A percentile compares a stretch with the other conserved stretches of the same genome.
Conservation (phyloP, 2,888 invertebrate genomes). For the Catocala sponsa region DNA sequence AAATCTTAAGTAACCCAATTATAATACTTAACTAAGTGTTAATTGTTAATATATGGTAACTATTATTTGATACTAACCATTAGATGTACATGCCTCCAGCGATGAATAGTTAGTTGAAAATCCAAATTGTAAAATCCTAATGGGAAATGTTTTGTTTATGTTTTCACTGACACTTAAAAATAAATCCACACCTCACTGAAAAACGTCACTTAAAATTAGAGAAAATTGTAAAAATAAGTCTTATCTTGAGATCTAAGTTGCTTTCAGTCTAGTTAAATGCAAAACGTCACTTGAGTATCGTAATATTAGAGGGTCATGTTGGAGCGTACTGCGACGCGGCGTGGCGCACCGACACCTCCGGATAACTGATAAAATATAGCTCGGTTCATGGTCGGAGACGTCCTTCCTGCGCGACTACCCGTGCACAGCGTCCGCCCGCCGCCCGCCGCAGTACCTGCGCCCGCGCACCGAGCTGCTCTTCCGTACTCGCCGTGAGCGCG, state of each 20-base stretch:
- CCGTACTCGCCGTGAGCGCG: conserved; percentile 73
- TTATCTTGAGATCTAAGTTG: conserved; percentile 86
- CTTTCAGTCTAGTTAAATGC: conserved; percentile 85
- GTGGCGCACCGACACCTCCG: conserved; percentile 81
- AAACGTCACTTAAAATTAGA: conserved; percentile 80
- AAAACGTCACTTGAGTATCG: conserved; percentile 71
- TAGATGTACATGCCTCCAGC: conserved; percentile 66
- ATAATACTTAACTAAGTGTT: conserved; percentile 22
- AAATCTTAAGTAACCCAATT: conserved; percentile 34
- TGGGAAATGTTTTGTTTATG: conserved; percentile 68
- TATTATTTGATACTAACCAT: conserved; percentile 68
- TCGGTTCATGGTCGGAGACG: conserved; percentile 85
- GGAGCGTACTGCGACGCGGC: conserved; percentile 73
- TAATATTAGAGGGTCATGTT: conserved; percentile 73
- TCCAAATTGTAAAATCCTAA: conserved; percentile 76
- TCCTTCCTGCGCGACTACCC: conserved; percentile 79
- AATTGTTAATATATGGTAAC: conserved; percentile 25
- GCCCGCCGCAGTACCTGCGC: conserved; percentile 76
- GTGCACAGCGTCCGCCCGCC: conserved; percentile 62
- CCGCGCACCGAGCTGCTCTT: conserved; percentile 75
- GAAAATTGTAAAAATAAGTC: conserved; percentile 79
- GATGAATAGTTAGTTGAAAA: conserved; percentile 57
- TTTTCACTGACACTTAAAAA: conserved; percentile 80
- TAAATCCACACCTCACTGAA: conserved; percentile 78
- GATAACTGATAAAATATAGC: conserved; percentile 85